phyloP scores from a whole-genome alignment of 2,797 vertebrate genomes.

The Clamator glandarius region DNA sequence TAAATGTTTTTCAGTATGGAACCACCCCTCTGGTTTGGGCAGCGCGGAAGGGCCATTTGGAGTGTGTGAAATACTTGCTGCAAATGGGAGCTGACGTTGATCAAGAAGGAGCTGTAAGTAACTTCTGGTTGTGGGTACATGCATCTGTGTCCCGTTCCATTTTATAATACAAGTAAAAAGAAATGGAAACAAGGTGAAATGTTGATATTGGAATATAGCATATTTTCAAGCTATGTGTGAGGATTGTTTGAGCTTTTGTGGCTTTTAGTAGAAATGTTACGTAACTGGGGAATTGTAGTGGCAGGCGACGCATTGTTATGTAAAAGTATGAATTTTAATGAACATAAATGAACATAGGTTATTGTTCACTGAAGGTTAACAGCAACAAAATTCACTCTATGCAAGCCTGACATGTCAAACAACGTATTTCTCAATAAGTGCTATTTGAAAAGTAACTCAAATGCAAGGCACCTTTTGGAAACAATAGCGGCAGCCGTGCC shows the following conservation, averaged over 20 bases:
- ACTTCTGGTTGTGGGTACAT: background rate
- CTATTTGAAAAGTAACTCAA: background rate
- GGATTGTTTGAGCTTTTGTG: background rate
- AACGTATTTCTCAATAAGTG: background rate
- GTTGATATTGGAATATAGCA: background rate
- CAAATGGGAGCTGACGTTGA: conserved; percentile 95
- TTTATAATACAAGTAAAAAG: background rate
- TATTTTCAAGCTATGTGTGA: background rate
- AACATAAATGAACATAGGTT: background rate
- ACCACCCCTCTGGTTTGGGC: conserved; percentile 97
- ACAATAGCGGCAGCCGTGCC: background rate
- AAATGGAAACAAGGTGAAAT: background rate
- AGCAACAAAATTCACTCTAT: background rate
- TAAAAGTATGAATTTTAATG: background rate
- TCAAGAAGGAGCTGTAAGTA: conserved; percentile 95
- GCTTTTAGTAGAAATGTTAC: background rate
- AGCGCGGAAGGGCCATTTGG: conserved; percentile 92
- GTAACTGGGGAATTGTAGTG: background rate
- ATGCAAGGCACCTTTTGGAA: background rate
- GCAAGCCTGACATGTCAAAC: background rate
- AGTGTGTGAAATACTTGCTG: conserved; percentile 91
- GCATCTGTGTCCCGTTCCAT: background rate
- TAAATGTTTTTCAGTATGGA: conserved; percentile 84
- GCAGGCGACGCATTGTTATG: background rate
- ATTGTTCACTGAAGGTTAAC: background rate